Evolutionary conservation across 2,797 vertebrate genomes (phyloP), one percentile per base, ranked within the genome.

Genomic region (Distichodus sexfasciatus): DNA sequence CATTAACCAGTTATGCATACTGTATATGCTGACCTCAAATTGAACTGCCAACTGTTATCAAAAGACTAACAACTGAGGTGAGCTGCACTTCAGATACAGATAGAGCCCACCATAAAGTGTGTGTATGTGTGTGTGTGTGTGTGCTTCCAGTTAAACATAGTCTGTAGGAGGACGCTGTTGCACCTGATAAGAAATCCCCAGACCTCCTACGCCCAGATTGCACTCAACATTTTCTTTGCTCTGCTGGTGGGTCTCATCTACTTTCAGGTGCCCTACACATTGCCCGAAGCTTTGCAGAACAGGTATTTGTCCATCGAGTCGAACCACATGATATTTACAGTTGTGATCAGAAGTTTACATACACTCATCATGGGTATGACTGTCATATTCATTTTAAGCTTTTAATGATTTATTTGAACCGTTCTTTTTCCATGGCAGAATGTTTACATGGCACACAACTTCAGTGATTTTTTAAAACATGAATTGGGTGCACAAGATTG

Each of bases 221-320:
- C 76, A 51, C 82, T 93, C 29, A 90, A 87, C 67, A 78, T 90
- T 44, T 72, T 92, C 50, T 93, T 91, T 71, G 90, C 85, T 0
- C 0, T 92, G 54, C 80, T 93, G 43, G 89, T 92, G 77, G 92
- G 91, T 51, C 87, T 93, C 64, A 91, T 93, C 77, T 93, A 92
- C 81, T 93, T 77, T 74, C 89, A 92, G 48, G 86, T 93, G 79
- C 86, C 92, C 9, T 15, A 84, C 61, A 90, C 75, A 0, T 55
- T 92, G 24, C 89, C 91, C 0, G 91, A 91, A 71, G 92, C 74
- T 8, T 10, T 90, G 23, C 90, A 92, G 84, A 93, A 93, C 88
- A 91, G 85, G 82, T 85, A 66, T 40, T 33, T 3, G 3, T 23
- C 36, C 14, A 29, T 44, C 11, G 15, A 50, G n/a, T n/a, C n/a